These are phyloP conservation scores for Bombus fervidus DNA, from an alignment of 1,140 invertebrate genomes.

Conservation along the genomic window DNA sequence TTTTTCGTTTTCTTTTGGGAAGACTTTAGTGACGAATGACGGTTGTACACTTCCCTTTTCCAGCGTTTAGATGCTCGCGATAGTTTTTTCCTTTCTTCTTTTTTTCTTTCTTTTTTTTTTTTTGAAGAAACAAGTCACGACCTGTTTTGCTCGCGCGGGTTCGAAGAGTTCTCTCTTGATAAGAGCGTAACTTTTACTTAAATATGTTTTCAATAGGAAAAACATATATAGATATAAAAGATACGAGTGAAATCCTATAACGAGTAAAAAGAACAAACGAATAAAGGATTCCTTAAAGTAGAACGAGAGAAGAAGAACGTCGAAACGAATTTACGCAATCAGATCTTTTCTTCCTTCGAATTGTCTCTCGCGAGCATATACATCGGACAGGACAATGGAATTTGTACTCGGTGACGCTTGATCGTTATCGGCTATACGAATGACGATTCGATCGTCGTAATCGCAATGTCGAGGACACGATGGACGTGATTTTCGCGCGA, in stretches of 20 bases:
- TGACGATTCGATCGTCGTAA: background rate
- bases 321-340: background rate
- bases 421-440: background rate
- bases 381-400: constrained; percentile 14
- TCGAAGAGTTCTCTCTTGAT: no score
- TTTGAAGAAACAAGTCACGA: background rate
- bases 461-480: background rate
- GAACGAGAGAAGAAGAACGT: background rate
- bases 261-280: background rate
- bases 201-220: background rate
- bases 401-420: constrained; percentile 28
- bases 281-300: background rate
- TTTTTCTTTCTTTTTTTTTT: no score
- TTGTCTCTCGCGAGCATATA: background rate
- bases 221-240: background rate
- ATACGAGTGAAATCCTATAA: background rate
- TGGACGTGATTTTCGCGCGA: background rate
- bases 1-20: constrained; percentile 8
- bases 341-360: background rate
- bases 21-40: constrained; percentile 44
- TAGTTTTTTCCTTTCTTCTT: background rate
- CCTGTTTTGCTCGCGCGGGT: no score
- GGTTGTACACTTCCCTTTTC: constrained; percentile 35
- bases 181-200: accelerated
- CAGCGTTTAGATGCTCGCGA: background rate